Conservation (phyloP, 1,140 invertebrate species). For the Sycophaga agraensis region DNA sequence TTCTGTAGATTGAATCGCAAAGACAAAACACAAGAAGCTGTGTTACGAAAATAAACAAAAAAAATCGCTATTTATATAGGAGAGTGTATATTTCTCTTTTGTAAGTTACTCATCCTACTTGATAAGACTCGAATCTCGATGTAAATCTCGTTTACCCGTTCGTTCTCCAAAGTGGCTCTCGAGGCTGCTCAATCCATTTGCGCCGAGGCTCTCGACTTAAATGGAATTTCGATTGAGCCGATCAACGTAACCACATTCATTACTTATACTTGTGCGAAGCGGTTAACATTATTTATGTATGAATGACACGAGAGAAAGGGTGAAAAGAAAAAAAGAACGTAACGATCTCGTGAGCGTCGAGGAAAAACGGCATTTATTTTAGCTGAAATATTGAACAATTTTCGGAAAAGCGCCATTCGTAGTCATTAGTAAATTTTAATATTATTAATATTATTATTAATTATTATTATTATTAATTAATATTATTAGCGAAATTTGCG, state of each 20-base stretch:
- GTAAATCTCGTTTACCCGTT: slow-evolving; percentile 25
- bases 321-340: neutral
- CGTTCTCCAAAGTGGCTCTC: slow-evolving; percentile 12
- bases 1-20: slow-evolving; percentile 16
- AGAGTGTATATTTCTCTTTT: slow-evolving; percentile 12
- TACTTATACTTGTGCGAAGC: slow-evolving; percentile 21
- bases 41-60: too few species aligned
- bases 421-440: slow-evolving; percentile 28
- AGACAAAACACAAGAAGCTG: too few species aligned
- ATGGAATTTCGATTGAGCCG: slow-evolving; percentile 15
- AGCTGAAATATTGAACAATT: neutral
- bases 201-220: slow-evolving; percentile 2
- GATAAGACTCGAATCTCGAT: slow-evolving; percentile 29
- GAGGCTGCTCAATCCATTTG: neutral
- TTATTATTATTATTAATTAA: slow-evolving; percentile 28
- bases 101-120: slow-evolving; percentile 17
- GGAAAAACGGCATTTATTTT: slow-evolving; percentile 18
- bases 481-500: slow-evolving; percentile 32
- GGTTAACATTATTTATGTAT: slow-evolving; percentile 19
- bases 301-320: slow-evolving; percentile 6
- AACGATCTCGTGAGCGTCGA: slow-evolving; percentile 5
- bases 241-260: slow-evolving; percentile 9
- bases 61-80: neutral
- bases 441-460: slow-evolving; percentile 27
- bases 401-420: slow-evolving; percentile 25